A percentile compares a stretch with the other conserved stretches of the same genome.
phyloP scores from a whole-genome alignment of 2,113 vertebrate species.

The Alectura lathami region DNA sequence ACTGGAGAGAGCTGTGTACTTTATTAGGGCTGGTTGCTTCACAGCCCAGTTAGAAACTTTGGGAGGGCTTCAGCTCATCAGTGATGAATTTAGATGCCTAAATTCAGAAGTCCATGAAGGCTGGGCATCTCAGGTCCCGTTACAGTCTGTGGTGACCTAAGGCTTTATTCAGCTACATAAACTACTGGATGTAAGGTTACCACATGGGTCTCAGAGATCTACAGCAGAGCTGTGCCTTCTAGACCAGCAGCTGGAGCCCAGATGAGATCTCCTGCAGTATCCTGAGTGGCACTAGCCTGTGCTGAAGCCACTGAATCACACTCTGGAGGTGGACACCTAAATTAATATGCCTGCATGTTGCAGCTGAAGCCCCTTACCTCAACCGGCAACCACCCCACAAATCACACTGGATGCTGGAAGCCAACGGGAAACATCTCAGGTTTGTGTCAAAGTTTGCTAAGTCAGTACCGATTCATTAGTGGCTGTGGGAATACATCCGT shows the following conservation, averaged over 20 bases:
- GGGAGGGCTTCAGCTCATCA: background rate
- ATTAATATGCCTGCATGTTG: background rate
- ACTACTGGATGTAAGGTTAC: background rate
- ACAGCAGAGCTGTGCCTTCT: background rate
- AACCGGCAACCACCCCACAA: too few species aligned
- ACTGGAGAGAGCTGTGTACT: background rate
- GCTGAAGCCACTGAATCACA: background rate
- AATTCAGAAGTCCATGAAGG: background rate
- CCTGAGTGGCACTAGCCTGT: background rate
- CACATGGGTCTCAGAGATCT: background rate
- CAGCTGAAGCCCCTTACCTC: rapidly evolving
- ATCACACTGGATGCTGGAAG: background rate
- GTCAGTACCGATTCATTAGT: background rate
- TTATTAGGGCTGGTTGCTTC: background rate
- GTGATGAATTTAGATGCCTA: background rate
- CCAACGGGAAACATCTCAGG: background rate
- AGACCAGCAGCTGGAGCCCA: background rate
- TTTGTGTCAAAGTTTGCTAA: background rate
- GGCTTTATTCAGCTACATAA: background rate
- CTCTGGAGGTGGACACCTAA: background rate
- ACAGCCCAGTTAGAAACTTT: background rate
- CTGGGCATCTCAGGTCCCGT: background rate
- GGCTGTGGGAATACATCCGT: background rate
- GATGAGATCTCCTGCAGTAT: background rate
- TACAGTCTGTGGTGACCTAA: background rate